Conservation (phyloP, 2,113 vertebrate genomes). For the Elephas maximus region DNA sequence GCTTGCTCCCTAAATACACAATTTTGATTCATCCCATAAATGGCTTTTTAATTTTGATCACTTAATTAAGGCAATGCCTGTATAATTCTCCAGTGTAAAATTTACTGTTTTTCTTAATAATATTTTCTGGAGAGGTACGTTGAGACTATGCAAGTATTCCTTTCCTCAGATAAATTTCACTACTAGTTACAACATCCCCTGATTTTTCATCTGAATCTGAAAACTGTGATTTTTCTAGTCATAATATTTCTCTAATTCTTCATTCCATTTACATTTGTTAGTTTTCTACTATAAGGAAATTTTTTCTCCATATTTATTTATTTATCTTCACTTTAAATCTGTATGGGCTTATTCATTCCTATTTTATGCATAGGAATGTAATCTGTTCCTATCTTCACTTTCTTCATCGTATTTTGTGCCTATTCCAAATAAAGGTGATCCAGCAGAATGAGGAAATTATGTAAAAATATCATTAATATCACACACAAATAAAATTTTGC, state of each 20-base stretch:
- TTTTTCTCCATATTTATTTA: background rate
- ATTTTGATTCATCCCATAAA: background rate
- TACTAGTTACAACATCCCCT: background rate
- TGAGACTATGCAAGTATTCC: background rate
- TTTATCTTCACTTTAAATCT: background rate
- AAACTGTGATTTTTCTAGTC: background rate
- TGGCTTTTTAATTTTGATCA: background rate
- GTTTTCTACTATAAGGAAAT: background rate
- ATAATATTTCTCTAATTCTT: background rate
- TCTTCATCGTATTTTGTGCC: background rate
- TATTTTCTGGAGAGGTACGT: background rate
- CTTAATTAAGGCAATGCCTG: background rate
- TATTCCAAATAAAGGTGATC: too few species aligned
- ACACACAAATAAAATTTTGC: too few species aligned
- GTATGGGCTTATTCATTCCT: background rate
- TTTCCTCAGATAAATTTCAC: background rate
- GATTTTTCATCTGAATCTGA: background rate
- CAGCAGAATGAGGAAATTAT: too few species aligned
- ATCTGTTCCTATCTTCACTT: background rate
- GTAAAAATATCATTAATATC: too few species aligned
- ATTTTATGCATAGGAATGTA: background rate
- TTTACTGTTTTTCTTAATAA: background rate
- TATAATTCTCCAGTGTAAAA: background rate
- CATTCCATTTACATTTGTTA: background rate
- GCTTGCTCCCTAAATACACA: background rate